Percentiles rank a stretch among this genome's conserved stretches.
Evolutionary conservation across 2,888 invertebrate genomes (phyloP).

Genomic region (Laspeyria flexula): DNA sequence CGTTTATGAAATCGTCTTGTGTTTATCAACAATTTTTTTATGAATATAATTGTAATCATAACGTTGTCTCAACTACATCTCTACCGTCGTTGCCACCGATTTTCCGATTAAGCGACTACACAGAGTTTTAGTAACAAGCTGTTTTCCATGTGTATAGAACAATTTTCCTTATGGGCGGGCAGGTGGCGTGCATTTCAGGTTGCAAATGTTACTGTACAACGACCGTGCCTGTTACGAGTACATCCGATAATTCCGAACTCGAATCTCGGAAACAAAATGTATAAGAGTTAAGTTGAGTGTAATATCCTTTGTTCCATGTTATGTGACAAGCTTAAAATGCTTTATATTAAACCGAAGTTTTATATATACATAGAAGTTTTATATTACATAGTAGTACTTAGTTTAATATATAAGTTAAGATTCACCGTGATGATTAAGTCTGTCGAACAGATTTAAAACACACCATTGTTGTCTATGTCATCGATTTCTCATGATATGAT

Average conservation of each 20-base stretch:
- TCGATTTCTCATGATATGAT: conserved; percentile 13
- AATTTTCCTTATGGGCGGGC: conserved; percentile 2
- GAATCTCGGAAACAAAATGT: too few species aligned
- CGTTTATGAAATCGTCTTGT: too few species aligned
- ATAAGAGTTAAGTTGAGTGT: too few species aligned
- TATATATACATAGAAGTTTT: too few species aligned
- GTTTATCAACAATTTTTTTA: too few species aligned
- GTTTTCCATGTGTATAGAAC: background rate
- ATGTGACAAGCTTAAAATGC: too few species aligned
- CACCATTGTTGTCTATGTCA: background rate
- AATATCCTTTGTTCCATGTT: too few species aligned
- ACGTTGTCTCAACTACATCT: background rate
- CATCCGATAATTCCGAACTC: too few species aligned
- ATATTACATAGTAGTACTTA: too few species aligned
- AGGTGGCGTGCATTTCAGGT: conserved; percentile 11
- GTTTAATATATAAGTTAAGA: too few species aligned
- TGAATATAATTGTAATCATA: background rate
- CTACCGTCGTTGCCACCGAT: background rate
- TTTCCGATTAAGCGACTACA: background rate
- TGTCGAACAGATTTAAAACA: background rate
- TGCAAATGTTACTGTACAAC: conserved; percentile 6
- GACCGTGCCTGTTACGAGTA: background rate
- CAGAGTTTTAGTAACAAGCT: background rate
- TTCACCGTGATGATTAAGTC: too few species aligned
- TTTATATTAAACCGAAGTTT: too few species aligned